phyloP scores from a whole-genome alignment of 1,140 invertebrate genomes.

The Scaptomyza graminum region DNA sequence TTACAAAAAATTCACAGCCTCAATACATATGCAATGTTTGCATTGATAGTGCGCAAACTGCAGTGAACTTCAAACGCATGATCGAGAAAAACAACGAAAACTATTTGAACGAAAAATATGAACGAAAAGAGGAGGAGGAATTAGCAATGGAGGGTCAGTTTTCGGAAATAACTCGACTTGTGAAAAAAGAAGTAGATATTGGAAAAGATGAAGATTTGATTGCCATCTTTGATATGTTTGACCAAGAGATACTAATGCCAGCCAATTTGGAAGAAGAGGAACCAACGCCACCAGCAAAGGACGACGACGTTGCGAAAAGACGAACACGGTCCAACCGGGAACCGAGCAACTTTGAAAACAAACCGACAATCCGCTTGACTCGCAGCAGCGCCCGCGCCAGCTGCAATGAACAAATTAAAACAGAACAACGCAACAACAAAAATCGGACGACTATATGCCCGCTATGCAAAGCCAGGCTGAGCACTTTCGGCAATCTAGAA shows the following conservation, averaged over 20 bases:
- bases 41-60: background rate
- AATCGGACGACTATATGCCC: background rate
- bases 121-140: background rate
- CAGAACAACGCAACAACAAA: too few species aligned
- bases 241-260: background rate
- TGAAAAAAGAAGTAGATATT: background rate
- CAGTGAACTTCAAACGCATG: constrained; percentile 21
- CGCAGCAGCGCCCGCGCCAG: background rate
- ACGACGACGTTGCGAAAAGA: background rate
- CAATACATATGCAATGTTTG: constrained; percentile 25
- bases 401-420: background rate
- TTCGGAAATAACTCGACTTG: too few species aligned
- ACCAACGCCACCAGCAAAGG: background rate
- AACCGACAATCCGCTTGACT: background rate
- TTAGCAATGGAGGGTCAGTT: background rate
- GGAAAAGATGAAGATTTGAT: background rate
- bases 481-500: constrained; percentile 7
- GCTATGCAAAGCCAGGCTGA: background rate
- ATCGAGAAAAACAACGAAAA: background rate
- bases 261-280: background rate
- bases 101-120: background rate
- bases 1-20: background rate
- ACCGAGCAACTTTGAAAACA: too few species aligned
- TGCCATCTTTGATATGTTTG: constrained; percentile 1
- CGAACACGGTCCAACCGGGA: background rate